phyloP scores from a whole-genome alignment of 1,140 invertebrate species.

The Melanaphis sacchari region DNA sequence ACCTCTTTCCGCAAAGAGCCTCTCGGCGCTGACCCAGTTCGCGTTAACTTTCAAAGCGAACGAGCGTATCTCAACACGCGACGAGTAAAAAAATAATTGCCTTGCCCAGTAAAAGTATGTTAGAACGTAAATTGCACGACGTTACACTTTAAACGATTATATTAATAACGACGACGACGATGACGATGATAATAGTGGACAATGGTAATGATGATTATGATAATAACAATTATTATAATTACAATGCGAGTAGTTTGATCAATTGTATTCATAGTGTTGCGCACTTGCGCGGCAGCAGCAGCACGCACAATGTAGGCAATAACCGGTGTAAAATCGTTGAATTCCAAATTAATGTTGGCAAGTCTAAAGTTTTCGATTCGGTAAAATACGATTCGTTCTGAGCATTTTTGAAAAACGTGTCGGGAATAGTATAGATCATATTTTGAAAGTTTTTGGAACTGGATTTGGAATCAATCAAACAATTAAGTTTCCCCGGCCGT shows the following conservation, averaged over 20 bases:
- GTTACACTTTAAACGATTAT: slow-evolving; percentile 41
- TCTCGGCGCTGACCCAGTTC: slow-evolving; percentile 33
- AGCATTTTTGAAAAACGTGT: background rate
- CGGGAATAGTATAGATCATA: background rate
- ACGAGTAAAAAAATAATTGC: slow-evolving; percentile 25
- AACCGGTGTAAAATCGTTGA: background rate
- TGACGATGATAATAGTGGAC: background rate
- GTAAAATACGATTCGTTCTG: background rate
- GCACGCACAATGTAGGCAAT: background rate
- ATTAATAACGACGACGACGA: background rate
- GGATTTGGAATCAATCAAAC: too few species aligned
- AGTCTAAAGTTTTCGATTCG: background rate
- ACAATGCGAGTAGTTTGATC: background rate
- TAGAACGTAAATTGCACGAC: background rate
- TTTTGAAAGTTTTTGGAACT: background rate
- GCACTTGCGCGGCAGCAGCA: background rate
- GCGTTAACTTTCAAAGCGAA: slow-evolving; percentile 33
- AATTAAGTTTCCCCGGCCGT: too few species aligned
- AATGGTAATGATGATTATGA: background rate
- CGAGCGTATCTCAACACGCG: background rate
- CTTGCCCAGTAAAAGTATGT: slow-evolving; percentile 1
- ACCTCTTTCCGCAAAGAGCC: slow-evolving; percentile 1
- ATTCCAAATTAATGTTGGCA: background rate
- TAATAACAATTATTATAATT: background rate
- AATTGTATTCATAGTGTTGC: background rate